Percentiles rank a stretch among this genome's conserved stretches.
These are phyloP conservation scores for Eupithecia dodoneata DNA, from an alignment of 2,888 invertebrate species.

Conservation along the genomic window DNA sequence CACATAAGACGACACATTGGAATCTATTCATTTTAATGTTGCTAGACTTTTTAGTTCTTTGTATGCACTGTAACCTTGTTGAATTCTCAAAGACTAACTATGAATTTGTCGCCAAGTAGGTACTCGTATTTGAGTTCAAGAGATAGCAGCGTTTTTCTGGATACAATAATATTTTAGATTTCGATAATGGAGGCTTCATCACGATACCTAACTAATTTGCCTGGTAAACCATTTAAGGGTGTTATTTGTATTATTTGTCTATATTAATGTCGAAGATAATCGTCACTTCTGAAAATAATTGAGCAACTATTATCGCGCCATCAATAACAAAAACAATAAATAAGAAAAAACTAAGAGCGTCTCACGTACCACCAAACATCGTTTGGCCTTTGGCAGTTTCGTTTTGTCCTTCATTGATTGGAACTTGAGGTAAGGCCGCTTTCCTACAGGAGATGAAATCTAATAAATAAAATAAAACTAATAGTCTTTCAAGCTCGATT, in stretches of 20 bases:
- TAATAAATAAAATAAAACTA: background rate
- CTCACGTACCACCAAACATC: constrained; percentile 46
- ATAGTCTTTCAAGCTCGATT: background rate
- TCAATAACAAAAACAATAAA: constrained; percentile 39
- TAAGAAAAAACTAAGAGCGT: constrained; percentile 34
- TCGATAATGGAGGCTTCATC: background rate
- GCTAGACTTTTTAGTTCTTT: background rate
- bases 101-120: background rate
- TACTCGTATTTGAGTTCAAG: no score
- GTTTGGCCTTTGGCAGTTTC: constrained; percentile 56
- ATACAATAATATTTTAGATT: background rate
- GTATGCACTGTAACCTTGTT: background rate
- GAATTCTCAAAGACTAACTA: background rate
- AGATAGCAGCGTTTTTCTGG: background rate
- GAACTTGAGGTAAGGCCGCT: constrained; percentile 41
- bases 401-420: constrained; percentile 69
- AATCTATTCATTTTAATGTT: background rate
- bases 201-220: background rate
- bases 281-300: constrained; percentile 6
- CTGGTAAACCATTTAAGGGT: background rate
- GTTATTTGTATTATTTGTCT: background rate
- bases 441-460: background rate
- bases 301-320: constrained; percentile 14
- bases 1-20: no score
- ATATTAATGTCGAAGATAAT: background rate